Conservation (phyloP, 2,113 vertebrate genomes). For the Anguilla rostrata region DNA sequence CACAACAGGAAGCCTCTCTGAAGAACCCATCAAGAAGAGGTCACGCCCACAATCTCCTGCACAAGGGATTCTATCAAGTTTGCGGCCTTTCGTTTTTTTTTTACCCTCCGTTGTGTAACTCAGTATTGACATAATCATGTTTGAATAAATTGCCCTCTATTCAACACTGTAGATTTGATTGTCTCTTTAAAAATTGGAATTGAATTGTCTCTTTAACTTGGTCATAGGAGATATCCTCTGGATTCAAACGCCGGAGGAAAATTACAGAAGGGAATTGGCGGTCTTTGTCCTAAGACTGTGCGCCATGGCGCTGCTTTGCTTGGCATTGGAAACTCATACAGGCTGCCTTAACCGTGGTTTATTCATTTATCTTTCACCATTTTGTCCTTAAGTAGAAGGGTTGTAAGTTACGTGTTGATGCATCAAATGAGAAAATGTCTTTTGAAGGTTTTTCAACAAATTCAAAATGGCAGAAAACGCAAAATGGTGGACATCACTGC, state of each 20-base stretch:
- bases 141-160: slow-evolving; percentile 1
- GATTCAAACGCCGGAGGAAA: background rate
- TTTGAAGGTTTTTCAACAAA: too few species aligned
- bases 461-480: too few species aligned
- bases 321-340: too few species aligned
- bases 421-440: too few species aligned
- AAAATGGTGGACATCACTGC: too few species aligned
- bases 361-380: too few species aligned
- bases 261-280: background rate
- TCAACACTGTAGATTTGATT: slow-evolving; percentile 4
- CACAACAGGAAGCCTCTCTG: background rate
- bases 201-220: background rate
- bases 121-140: background rate
- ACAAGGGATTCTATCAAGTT: background rate
- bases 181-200: background rate
- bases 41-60: background rate
- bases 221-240: background rate
- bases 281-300: background rate
- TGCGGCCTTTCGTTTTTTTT: background rate
- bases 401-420: too few species aligned
- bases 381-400: too few species aligned
- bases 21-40: background rate
- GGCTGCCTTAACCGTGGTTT: background rate
- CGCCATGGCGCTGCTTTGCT: background rate
- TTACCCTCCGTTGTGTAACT: background rate